A percentile compares a stretch with the other conserved stretches of the same genome.
Evolutionary conservation across 1,140 invertebrate genomes (phyloP).

Genomic region (Drosophila rufa): DNA sequence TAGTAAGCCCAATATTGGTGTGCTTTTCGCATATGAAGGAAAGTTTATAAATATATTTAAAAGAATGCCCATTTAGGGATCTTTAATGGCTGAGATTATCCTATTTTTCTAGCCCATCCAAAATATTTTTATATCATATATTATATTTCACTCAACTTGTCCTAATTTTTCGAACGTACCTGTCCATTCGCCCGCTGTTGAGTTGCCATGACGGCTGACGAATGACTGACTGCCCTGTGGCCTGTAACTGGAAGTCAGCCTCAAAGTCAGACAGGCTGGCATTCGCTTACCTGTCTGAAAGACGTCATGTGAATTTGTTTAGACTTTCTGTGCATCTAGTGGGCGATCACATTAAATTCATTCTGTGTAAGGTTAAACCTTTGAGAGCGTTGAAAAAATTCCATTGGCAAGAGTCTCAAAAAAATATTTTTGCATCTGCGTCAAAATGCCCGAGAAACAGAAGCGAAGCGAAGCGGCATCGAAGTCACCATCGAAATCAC

Average conservation of each 20-base stretch:
- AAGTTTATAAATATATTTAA: no score
- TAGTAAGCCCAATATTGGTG: no score
- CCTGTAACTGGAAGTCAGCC: conserved; percentile 34
- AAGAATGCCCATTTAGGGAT: no score
- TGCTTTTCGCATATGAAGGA: no score
- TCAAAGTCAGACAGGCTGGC: conserved; percentile 24
- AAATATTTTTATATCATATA: no score
- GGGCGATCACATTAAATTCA: conserved; percentile 59
- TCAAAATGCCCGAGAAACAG: conserved; percentile 53
- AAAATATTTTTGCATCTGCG: background rate
- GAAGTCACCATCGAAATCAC: conserved; percentile 6
- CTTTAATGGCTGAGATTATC: no score
- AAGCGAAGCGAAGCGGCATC: background rate
- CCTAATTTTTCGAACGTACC: background rate
- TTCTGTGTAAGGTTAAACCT: conserved; percentile 9
- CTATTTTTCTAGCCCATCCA: no score
- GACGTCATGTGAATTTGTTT: conserved; percentile 16
- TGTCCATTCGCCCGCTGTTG: conserved; percentile 14
- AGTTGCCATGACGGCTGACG: conserved; percentile 64
- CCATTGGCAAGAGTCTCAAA: background rate
- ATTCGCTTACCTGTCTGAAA: conserved; percentile 24
- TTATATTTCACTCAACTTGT: background rate
- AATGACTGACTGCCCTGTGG: conserved; percentile 47
- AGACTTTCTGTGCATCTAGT: conserved; percentile 28
- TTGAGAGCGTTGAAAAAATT: conserved; percentile 14